Percentiles rank a stretch among this genome's conserved stretches.
phyloP scores from a whole-genome alignment of 2,113 vertebrate species.

The Myotis brandtii region DNA sequence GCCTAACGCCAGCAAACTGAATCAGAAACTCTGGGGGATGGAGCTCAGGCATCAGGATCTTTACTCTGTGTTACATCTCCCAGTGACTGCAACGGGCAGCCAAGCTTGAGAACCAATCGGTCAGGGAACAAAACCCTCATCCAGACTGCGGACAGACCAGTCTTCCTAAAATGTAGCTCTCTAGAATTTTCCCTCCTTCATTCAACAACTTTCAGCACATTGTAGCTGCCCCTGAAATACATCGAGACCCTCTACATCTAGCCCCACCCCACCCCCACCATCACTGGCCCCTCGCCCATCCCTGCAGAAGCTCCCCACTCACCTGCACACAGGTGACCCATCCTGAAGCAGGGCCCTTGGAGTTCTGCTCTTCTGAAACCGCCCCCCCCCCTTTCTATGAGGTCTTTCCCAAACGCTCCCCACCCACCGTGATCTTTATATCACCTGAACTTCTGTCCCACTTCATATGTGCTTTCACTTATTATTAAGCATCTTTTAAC shows the following conservation, averaged over 20 bases:
- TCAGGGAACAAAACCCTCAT: conserved; percentile 14
- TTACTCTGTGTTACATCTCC: neutral
- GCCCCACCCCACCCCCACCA: neutral
- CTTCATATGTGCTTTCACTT: neutral
- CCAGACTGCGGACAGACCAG: neutral
- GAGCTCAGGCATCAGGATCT: neutral
- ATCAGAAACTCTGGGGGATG: neutral
- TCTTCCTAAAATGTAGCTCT: neutral
- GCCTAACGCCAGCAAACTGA: neutral
- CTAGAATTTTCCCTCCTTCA: neutral
- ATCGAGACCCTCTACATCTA: neutral
- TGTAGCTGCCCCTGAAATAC: neutral
- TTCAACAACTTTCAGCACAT: conserved; percentile 39
- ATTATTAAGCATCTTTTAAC: neutral
- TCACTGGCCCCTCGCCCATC: fast-evolving
- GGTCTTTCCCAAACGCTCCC: neutral
- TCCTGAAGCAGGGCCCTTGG: neutral
- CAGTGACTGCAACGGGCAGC: neutral
- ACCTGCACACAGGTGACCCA: neutral
- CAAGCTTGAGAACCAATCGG: neutral
- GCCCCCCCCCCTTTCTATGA: neutral
- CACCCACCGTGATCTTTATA: too few species aligned
- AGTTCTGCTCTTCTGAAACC: neutral
- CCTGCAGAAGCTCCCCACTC: neutral
- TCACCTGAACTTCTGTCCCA: neutral